Percentiles rank a stretch among this genome's conserved stretches.
Evolutionary conservation across 2,888 invertebrate species (phyloP).

Genomic region (Leptinotarsa juncta): DNA sequence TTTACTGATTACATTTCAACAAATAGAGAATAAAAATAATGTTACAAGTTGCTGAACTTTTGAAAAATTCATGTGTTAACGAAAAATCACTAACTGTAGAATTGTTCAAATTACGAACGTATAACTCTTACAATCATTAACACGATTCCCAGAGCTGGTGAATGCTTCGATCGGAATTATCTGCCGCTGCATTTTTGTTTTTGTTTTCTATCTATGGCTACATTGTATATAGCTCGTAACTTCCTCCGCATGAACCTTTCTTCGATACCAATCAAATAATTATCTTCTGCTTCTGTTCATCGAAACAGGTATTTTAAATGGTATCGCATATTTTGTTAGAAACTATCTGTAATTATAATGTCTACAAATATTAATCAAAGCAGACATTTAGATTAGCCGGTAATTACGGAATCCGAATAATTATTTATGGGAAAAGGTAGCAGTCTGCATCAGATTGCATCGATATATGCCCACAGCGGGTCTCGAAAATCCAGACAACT

Average conservation of each 20-base stretch:
- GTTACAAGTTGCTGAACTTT: too few relatives aligned
- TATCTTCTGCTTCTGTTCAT: conserved; percentile 43
- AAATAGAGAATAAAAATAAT: too few relatives aligned
- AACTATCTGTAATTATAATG: conserved; percentile 44
- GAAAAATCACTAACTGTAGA: not conserved
- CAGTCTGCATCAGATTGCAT: conserved; percentile 37
- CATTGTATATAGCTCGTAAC: conserved; percentile 26
- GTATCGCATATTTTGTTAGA: conserved; percentile 46
- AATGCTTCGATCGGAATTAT: conserved; percentile 11
- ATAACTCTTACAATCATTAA: conserved; percentile 3
- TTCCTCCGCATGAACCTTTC: conserved; percentile 41
- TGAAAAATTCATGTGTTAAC: not conserved
- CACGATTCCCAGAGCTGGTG: conserved; percentile 13
- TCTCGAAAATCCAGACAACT: not conserved
- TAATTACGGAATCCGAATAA: conserved; percentile 39
- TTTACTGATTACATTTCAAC: too few relatives aligned
- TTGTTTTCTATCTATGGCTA: conserved; percentile 30
- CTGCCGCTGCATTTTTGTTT: conserved; percentile 29
- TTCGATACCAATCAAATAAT: conserved; percentile 44
- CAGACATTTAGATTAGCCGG: conserved; percentile 39
- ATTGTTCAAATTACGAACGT: not conserved
- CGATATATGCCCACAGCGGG: conserved; percentile 15
- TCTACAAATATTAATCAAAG: conserved; percentile 47
- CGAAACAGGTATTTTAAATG: conserved; percentile 44
- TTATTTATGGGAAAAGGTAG: conserved; percentile 39